A percentile compares a stretch with the other conserved stretches of the same genome.
Conservation (phyloP, 35 echinoderm and acorn worm species). For the Ophioderma brevispina region DNA sequence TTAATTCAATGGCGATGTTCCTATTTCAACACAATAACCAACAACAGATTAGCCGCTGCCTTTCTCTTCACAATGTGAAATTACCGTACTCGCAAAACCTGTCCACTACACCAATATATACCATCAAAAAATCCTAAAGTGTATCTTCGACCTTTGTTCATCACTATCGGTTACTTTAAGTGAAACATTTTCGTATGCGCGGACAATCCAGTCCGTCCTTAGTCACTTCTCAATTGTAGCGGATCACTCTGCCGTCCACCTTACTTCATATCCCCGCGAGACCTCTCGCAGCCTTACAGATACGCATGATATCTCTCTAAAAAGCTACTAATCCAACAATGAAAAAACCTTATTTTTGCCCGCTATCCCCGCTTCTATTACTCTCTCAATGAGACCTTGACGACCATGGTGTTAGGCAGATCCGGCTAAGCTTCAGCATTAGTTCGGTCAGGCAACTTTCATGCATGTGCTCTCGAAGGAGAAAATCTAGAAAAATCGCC, state of each 20-base stretch:
- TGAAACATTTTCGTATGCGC: conserved; percentile 1
- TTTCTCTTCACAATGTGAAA: no score
- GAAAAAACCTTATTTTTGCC: not conserved
- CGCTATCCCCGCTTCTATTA: not conserved
- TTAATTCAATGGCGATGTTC: no score
- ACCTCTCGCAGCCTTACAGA: not conserved
- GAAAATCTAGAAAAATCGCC: not conserved
- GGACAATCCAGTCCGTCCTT: not conserved
- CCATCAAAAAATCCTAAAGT: no score
- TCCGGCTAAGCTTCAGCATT: not conserved
- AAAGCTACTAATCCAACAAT: not conserved
- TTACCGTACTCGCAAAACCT: no score
- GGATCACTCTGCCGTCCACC: not conserved
- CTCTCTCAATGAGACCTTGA: not conserved
- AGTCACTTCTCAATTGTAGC: conserved; percentile 4
- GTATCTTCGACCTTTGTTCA: no score
- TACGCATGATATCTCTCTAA: not conserved
- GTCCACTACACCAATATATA: no score
- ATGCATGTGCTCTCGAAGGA: not conserved
- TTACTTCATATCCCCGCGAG: not conserved
- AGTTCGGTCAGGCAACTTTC: not conserved
- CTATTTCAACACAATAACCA: no score
- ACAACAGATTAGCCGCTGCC: no score
- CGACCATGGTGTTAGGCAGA: not conserved
- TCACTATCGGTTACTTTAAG: not conserved